Evolutionary conservation across 2,888 invertebrate species (phyloP), one percentile per base, ranked within the genome.

Genomic region (Ischnus inquisitorius): DNA sequence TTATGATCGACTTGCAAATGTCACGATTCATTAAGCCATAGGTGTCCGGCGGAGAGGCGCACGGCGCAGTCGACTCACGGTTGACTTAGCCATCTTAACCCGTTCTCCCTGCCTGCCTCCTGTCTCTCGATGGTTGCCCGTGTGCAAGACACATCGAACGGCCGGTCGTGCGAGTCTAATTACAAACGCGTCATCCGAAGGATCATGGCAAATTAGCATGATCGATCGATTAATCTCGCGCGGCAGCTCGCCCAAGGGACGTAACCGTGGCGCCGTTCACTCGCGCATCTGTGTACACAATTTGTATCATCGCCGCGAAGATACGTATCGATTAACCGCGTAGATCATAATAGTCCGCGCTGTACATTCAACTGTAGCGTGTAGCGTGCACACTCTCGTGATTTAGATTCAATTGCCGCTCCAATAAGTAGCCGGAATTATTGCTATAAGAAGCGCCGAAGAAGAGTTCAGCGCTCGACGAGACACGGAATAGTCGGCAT

Each of bases 21-120:
- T 83, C 83, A 83, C 57, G 83, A 84, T 84, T 84, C 84, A 84
- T 84, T 84, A 84, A 84, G 84, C 39, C 62, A 12, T 16, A 65
- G 76, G 76, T 67, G 51, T 76, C 76, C 39, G 25, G 48, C 76
- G 16, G n/a, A 34, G 34, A 48, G 57, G 46, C 57, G 1, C 19
- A 12, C 19, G 43, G 22, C 43, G 28, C 1, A 74, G 14, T 74
- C 74, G 64, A 34, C 46, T 83, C 62, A 64, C 46, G 64, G 51
- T 71, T 72, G 75, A 72, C 72, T 83, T 72, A 19, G 64, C 34
- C 51, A 48, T 57, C 22, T 28, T 41, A 22, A 41, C 57, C 34
- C 67, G 76, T 69, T 76, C 69, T 57, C 19, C 6, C 4, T 34
- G n/a, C 60, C 65, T 34, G 46, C n/a, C 19, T 25, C 57, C 12